phyloP scores from a whole-genome alignment of 2,888 invertebrate species.

The Parapristionchus giblindavisi region DNA sequence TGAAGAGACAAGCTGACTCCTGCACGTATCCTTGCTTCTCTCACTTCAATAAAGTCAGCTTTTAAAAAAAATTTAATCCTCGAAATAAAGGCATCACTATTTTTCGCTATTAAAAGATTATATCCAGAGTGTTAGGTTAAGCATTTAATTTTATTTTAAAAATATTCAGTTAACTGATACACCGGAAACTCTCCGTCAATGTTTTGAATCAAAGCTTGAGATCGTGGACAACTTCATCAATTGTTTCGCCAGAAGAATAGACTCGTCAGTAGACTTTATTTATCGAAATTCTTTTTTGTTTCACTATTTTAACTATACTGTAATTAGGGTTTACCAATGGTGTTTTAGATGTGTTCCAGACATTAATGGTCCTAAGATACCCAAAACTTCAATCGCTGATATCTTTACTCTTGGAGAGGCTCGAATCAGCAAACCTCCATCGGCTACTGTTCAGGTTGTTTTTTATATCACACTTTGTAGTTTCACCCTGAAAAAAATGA shows the following conservation, averaged over 20 bases:
- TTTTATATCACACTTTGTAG: too few relatives aligned
- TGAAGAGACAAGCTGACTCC: slow-evolving; percentile 62
- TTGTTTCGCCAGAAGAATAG: slow-evolving; percentile 62
- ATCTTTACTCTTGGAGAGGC: slow-evolving; percentile 63
- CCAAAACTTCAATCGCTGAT: slow-evolving; percentile 61
- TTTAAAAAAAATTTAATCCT: not conserved
- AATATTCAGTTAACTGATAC: slow-evolving; percentile 54
- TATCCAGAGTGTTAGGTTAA: too few relatives aligned
- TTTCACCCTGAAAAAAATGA: too few relatives aligned
- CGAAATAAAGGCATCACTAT: too few relatives aligned
- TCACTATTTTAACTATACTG: too few relatives aligned
- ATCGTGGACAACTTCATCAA: slow-evolving; percentile 60
- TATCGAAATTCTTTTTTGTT: slow-evolving; percentile 15
- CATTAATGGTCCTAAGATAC: slow-evolving; percentile 56
- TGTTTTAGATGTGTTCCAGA: slow-evolving; percentile 54
- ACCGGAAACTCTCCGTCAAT: slow-evolving; percentile 60
- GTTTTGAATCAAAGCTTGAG: slow-evolving; percentile 61
- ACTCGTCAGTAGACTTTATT: slow-evolving; percentile 55
- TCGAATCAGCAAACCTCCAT: slow-evolving; percentile 52
- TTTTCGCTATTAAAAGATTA: too few relatives aligned
- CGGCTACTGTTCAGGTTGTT: slow-evolving; percentile 44
- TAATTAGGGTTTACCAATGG: too few relatives aligned
- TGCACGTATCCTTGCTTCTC: slow-evolving; percentile 63
- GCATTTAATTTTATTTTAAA: not conserved
- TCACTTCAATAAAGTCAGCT: slow-evolving; percentile 54